Conservation (phyloP, 35 echinoderm and acorn worm species). For the Patiria miniata region DNA sequence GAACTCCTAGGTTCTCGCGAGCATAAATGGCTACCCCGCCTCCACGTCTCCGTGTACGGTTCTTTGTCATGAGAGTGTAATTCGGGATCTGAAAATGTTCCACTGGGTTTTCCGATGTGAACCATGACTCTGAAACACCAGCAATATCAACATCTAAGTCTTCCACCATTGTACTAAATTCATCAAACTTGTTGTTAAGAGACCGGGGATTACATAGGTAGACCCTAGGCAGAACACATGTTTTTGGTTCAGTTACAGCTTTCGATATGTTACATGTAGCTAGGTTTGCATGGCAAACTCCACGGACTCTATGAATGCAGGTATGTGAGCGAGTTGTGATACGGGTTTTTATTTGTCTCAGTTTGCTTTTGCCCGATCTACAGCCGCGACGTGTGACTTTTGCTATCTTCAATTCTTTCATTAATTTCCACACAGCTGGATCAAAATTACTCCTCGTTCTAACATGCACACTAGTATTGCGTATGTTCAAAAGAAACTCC, state of each 20-base stretch:
- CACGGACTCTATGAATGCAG: too few relatives aligned
- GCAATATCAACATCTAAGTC: neutral
- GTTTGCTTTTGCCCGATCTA: too few relatives aligned
- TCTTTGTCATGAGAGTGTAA: neutral
- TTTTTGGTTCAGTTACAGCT: neutral
- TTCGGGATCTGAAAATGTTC: neutral
- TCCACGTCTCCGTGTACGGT: neutral
- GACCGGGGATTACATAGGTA: slow-evolving; percentile 26
- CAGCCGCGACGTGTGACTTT: too few relatives aligned
- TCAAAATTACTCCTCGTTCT: neutral
- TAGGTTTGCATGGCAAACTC: too few relatives aligned
- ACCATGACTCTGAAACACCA: neutral
- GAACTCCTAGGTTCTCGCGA: neutral
- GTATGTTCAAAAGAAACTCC: neutral
- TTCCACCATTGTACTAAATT: slow-evolving; percentile 12
- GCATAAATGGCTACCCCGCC: slow-evolving; percentile 31
- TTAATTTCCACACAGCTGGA: too few relatives aligned
- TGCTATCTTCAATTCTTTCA: too few relatives aligned
- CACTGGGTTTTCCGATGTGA: neutral
- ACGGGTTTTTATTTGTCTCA: too few relatives aligned
- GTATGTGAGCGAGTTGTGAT: too few relatives aligned
- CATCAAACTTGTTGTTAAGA: slow-evolving; percentile 41
- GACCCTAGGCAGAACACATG: neutral
- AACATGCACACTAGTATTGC: neutral
- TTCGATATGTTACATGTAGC: too few relatives aligned